Percentiles rank a stretch among this genome's conserved stretches.
Conservation (phyloP, 2,888 invertebrate species). For the Eudasyphora cyanicolor region DNA sequence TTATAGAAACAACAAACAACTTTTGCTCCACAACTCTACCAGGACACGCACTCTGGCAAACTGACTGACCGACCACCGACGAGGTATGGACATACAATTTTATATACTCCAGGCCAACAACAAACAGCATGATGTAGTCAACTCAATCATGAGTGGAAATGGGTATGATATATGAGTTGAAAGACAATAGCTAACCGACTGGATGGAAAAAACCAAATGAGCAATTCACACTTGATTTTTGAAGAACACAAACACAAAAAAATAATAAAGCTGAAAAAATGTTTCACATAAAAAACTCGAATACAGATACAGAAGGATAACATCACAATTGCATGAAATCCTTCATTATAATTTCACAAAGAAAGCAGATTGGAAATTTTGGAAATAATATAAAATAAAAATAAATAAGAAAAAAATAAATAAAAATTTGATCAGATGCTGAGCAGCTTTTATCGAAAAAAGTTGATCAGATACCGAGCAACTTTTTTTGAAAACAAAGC, state of each 20-base stretch:
- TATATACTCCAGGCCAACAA: not conserved
- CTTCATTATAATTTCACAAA: not conserved
- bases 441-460: not conserved
- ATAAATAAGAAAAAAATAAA: too few relatives aligned
- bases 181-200: not conserved
- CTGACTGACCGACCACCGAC: not conserved
- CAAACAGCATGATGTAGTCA: slow-evolving; percentile 23
- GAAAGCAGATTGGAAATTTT: not conserved
- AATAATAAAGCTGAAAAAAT: not conserved
- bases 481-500: not conserved
- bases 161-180: not conserved
- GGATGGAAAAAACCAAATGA: slow-evolving; percentile 27
- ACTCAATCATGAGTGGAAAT: slow-evolving; percentile 23
- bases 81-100: not conserved
- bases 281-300: not conserved
- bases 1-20: slow-evolving; percentile 51
- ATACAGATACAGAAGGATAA: not conserved
- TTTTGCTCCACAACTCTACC: slow-evolving; percentile 8
- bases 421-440: not conserved
- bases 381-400: too few relatives aligned
- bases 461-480: not conserved
- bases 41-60: not conserved
- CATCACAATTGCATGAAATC: not conserved
- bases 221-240: slow-evolving; percentile 41
- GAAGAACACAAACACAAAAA: too few relatives aligned